Conservation (phyloP, 2,113 vertebrate genomes). For the Alaudala cheleensis region DNA sequence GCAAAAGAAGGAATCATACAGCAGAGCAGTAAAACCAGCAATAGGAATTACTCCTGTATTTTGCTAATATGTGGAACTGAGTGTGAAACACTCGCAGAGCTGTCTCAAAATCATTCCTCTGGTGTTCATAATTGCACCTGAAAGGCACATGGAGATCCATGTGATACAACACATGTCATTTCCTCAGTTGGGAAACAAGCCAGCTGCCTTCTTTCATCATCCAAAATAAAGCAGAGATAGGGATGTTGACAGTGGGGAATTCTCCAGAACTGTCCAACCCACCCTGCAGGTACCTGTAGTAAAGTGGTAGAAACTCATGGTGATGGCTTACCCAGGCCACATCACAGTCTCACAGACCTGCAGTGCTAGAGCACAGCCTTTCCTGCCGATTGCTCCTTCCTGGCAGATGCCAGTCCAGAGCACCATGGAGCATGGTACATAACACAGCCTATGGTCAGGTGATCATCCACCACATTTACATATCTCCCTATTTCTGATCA, state of each 20-base stretch:
- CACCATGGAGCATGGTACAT: background rate
- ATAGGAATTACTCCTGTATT: background rate
- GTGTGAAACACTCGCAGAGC: background rate
- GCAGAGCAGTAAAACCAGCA: background rate
- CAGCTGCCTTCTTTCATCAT: background rate
- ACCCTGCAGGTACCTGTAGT: background rate
- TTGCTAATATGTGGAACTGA: background rate
- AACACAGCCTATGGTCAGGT: background rate
- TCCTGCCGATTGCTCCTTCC: background rate
- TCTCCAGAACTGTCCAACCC: background rate
- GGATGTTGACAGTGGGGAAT: no score
- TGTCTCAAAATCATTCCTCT: background rate
- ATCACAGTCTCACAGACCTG: background rate
- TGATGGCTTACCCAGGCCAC: background rate
- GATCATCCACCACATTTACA: background rate
- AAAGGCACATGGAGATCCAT: background rate
- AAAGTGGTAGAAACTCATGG: background rate
- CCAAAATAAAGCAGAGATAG: background rate
- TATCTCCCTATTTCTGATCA: background rate
- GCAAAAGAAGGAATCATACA: background rate
- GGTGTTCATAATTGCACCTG: background rate
- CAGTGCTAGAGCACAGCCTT: background rate
- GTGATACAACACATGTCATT: background rate
- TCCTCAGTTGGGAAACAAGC: background rate
- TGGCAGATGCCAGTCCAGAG: background rate